These are phyloP conservation scores for Elmis aenea DNA, from an alignment of 2,888 invertebrate species.

Conservation along the genomic window DNA sequence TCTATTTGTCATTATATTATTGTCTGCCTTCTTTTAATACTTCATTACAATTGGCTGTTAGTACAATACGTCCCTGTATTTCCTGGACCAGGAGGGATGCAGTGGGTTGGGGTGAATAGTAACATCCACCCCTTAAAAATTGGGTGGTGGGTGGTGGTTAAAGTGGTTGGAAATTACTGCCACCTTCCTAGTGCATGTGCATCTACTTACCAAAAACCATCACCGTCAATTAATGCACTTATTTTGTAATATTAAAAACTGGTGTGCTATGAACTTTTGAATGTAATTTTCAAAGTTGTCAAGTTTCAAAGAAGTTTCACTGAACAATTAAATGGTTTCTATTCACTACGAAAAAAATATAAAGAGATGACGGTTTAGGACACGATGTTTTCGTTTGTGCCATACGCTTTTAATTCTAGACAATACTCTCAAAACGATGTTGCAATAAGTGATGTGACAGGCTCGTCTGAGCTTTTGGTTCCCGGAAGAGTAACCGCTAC, in stretches of 20 bases:
- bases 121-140: constrained; percentile 34
- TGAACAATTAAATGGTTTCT: too few relatives aligned
- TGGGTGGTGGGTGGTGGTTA: constrained; percentile 38
- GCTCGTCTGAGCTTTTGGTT: constrained; percentile 36
- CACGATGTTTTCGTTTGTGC: constrained; percentile 36
- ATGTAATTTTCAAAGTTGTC: too few relatives aligned
- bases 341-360: too few relatives aligned
- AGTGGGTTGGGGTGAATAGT: constrained; percentile 28
- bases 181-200: constrained; percentile 32
- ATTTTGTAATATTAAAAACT: too few relatives aligned
- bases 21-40: too few relatives aligned
- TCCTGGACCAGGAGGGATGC: constrained; percentile 30
- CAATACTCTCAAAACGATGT: constrained; percentile 14
- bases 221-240: too few relatives aligned
- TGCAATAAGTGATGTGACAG: constrained; percentile 33
- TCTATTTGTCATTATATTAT: too few relatives aligned
- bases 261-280: too few relatives aligned
- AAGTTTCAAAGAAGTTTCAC: too few relatives aligned
- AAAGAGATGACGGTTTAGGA: too few relatives aligned
- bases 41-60: neutral
- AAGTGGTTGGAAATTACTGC: constrained; percentile 33
- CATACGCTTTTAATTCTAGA: constrained; percentile 23
- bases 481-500: constrained; percentile 41
- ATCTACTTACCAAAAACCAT: constrained; percentile 29
- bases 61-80: constrained; percentile 15